These are phyloP conservation scores for Lagenorhynchus albirostris DNA, from an alignment of 2,113 vertebrate genomes.

Conservation along the genomic window DNA sequence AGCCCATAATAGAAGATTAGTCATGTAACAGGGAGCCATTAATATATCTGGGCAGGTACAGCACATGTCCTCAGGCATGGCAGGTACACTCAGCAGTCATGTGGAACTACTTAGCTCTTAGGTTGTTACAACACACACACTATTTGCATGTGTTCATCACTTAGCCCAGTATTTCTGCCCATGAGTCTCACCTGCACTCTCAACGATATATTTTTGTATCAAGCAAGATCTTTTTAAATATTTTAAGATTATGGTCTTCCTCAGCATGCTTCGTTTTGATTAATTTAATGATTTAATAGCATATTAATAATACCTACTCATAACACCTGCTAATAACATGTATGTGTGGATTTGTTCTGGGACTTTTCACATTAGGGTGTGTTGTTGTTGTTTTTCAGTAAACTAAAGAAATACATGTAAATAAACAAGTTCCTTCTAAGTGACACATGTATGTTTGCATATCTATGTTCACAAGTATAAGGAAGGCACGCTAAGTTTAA, in stretches of 20 bases:
- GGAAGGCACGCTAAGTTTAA: not conserved
- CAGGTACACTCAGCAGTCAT: not conserved
- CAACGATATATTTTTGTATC: not conserved
- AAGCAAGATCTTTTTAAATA: not conserved
- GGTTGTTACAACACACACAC: not conserved
- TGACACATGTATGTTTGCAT: not conserved
- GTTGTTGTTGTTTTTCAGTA: not conserved
- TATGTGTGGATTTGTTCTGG: not conserved
- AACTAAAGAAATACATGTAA: not conserved
- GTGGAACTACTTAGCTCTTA: not conserved
- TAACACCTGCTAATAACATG: not conserved
- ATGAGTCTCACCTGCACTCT: not conserved
- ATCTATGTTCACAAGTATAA: not conserved
- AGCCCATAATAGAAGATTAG: not conserved
- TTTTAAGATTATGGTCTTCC: not conserved
- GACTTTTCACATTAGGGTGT: not conserved
- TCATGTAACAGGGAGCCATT: not conserved
- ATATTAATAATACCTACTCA: not conserved
- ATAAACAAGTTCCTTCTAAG: not conserved
- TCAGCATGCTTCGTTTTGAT: not conserved
- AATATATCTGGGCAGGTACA: not conserved
- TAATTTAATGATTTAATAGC: not conserved
- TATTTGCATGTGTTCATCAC: not conserved
- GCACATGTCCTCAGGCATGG: not conserved
- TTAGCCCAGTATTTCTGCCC: not conserved